These are phyloP conservation scores for Scaptomyza tumidula DNA, from an alignment of 2,888 invertebrate genomes.

Conservation along the genomic window DNA sequence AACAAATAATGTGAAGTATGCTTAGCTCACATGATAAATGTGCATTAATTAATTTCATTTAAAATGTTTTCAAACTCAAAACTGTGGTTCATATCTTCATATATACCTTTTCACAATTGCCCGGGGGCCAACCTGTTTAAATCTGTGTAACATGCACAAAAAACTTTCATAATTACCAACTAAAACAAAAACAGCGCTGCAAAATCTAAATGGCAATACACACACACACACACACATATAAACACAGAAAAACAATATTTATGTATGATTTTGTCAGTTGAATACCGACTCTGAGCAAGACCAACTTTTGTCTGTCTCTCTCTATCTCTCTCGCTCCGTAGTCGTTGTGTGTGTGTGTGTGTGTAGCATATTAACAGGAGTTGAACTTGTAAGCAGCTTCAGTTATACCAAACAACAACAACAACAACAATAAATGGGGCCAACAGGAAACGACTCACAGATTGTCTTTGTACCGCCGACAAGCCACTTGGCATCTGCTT, in stretches of 20 bases:
- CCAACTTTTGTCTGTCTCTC: constrained; percentile 57
- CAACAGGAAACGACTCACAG: constrained; percentile 58
- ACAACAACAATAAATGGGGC: constrained; percentile 49
- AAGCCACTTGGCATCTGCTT: constrained; percentile 61
- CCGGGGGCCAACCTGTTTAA: constrained; percentile 34
- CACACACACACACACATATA: constrained; percentile 26
- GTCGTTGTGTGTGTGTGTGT: constrained; percentile 13
- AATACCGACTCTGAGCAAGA: constrained; percentile 46
- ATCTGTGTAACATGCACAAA: constrained; percentile 43
- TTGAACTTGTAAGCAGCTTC: constrained; percentile 61
- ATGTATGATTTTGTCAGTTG: constrained; percentile 62
- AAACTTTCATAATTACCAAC: constrained; percentile 63
- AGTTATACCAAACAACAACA: constrained; percentile 24
- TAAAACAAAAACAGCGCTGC: constrained; percentile 45
- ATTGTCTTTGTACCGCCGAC: constrained; percentile 64
- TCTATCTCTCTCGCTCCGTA: constrained; percentile 3
- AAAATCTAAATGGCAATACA: constrained; percentile 50
- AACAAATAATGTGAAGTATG: neutral
- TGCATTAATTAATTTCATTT: neutral
- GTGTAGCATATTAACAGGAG: constrained; percentile 66
- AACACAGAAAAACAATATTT: constrained; percentile 61
- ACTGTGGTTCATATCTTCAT: constrained; percentile 1
- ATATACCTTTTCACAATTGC: constrained; percentile 11
- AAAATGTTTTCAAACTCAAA: neutral
- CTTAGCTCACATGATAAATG: neutral